Percentiles rank a stretch among this genome's conserved stretches.
These are phyloP conservation scores for Platerodrilus igneus DNA, from an alignment of 2,888 invertebrate genomes.

Conservation along the genomic window DNA sequence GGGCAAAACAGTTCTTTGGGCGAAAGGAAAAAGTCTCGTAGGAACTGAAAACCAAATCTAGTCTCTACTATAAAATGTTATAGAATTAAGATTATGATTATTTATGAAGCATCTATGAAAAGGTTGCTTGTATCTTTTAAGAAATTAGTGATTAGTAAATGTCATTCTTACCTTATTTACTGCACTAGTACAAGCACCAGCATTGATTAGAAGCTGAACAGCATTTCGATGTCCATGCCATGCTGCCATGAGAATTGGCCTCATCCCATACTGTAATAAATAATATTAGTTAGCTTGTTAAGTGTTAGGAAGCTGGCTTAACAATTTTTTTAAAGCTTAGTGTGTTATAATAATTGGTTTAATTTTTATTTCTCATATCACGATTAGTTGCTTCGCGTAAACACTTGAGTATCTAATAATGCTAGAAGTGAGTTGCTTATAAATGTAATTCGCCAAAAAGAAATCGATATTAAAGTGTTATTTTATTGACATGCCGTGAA, in stretches of 20 bases:
- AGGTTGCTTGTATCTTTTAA: too few species aligned
- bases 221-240: conserved; percentile 70
- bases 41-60: neutral
- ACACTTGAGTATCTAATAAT: too few species aligned
- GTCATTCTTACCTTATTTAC: conserved; percentile 73
- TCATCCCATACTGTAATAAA: conserved; percentile 63
- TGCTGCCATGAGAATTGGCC: conserved; percentile 68
- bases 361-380: neutral
- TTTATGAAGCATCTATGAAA: neutral
- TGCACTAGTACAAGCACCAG: conserved; percentile 64
- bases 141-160: too few species aligned
- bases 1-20: too few species aligned
- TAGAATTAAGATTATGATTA: neutral
- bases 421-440: too few species aligned
- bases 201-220: conserved; percentile 63
- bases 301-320: conserved; percentile 1
- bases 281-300: conserved; percentile 1
- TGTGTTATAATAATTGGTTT: neutral
- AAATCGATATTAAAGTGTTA: too few species aligned
- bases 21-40: neutral
- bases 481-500: too few species aligned
- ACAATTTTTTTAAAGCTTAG: too few species aligned
- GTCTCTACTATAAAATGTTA: neutral
- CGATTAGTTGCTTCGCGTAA: neutral
- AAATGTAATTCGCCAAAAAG: too few species aligned